Percentiles rank a stretch among this genome's conserved stretches.
Conservation (phyloP, 2,797 vertebrate species). For the Pitangus sulphuratus region DNA sequence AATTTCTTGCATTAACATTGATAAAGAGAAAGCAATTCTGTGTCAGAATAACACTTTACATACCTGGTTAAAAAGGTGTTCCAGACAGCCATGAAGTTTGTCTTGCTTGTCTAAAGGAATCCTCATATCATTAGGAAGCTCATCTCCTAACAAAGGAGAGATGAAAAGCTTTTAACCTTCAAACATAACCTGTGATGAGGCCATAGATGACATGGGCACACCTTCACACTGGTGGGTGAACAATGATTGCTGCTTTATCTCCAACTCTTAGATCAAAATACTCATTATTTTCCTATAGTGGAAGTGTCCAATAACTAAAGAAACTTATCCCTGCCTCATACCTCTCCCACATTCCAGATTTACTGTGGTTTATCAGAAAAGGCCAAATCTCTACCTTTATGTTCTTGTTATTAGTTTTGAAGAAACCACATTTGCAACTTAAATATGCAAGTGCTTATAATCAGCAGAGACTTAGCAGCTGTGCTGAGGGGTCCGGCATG, state of each 20-base stretch:
- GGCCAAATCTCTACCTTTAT: not conserved
- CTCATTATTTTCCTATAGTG: not conserved
- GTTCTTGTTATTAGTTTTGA: not conserved
- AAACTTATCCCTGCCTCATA: not conserved
- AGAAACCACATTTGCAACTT: not conserved
- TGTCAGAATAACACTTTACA: not conserved
- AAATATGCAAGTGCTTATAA: not conserved
- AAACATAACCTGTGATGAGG: not conserved
- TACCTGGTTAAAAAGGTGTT: conserved; percentile 99
- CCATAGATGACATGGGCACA: not conserved
- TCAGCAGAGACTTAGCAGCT: not conserved
- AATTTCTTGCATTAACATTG: not conserved
- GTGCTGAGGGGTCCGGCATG: not conserved
- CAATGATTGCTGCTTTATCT: not conserved
- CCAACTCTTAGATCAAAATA: not conserved
- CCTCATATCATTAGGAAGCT: conserved; percentile 96
- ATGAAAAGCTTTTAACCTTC: not conserved
- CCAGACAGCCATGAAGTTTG: conserved; percentile 96
- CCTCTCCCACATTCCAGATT: not conserved
- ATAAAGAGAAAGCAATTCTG: not conserved
- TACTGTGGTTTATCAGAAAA: not conserved
- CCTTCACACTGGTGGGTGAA: not conserved
- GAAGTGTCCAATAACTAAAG: not conserved
- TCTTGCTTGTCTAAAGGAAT: conserved; percentile 97
- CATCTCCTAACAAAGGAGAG: conserved; percentile 84